Conservation (phyloP, 2,888 invertebrate species). For the Eristalinus aeneus region DNA sequence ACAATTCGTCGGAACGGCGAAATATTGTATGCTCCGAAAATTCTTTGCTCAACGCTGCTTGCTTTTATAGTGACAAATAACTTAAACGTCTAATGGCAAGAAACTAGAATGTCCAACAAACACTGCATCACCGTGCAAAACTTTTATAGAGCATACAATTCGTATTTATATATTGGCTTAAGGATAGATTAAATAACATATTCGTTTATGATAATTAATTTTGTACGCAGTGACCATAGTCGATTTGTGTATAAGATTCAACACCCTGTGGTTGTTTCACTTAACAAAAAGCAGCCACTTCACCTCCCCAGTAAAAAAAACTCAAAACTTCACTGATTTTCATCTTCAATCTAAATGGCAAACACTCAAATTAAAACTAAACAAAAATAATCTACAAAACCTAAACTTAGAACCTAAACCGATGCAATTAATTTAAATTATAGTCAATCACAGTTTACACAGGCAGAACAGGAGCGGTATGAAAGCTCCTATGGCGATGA, state of each 20-base stretch:
- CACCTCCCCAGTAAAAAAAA: background rate
- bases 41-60: background rate
- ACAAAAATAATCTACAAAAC: conserved; percentile 25
- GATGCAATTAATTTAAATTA: conserved; percentile 39
- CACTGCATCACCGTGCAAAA: background rate
- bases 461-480: conserved; percentile 96
- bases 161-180: background rate
- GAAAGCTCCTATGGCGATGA: conserved; percentile 96
- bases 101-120: background rate
- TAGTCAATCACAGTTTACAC: conserved; percentile 91
- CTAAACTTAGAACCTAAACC: background rate
- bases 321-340: background rate
- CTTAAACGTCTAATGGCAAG: background rate
- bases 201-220: background rate
- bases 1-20: too few species aligned
- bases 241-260: background rate
- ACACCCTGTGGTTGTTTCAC: background rate
- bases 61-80: background rate
- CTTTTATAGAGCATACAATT: background rate
- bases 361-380: background rate
- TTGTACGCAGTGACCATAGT: background rate
- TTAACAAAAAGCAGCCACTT: background rate
- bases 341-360: background rate
- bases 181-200: background rate
- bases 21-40: too few species aligned